phyloP scores from a whole-genome alignment of 2,113 vertebrate species.

The Gymnogyps californianus region DNA sequence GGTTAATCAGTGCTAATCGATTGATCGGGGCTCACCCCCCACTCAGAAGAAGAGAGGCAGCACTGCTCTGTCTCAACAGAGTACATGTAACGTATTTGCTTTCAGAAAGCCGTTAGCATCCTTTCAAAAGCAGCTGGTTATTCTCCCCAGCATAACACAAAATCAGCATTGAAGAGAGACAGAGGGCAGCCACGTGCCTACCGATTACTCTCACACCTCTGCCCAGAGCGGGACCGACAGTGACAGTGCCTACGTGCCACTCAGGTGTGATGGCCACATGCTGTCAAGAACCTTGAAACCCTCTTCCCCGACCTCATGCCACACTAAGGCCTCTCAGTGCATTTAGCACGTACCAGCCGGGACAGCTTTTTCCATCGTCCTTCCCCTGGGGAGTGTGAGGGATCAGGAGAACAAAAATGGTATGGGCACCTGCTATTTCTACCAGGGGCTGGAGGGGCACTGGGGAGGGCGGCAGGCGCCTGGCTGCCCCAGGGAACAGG shows the following conservation, averaged over 20 bases:
- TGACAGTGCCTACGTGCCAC: not conserved
- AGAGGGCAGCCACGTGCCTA: rapidly evolving
- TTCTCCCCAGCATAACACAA: not conserved
- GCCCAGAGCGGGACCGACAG: not conserved
- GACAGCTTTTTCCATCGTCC: not conserved
- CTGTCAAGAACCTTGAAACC: not conserved
- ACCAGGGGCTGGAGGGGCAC: not conserved
- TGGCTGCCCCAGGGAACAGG: rapidly evolving
- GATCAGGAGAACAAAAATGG: not conserved
- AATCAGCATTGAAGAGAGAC: not conserved
- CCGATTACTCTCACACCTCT: not conserved
- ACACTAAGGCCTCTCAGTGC: rapidly evolving
- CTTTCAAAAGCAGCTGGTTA: not conserved
- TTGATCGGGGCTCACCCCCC: not conserved
- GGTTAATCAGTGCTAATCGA: not conserved
- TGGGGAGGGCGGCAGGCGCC: not conserved
- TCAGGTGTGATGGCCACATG: not conserved
- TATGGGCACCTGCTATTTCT: not conserved
- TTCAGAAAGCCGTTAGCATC: not conserved
- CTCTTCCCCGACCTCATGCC: rapidly evolving
- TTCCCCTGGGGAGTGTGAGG: not conserved
- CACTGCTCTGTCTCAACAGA: not conserved
- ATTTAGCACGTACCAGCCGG: rapidly evolving
- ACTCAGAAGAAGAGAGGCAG: not conserved
- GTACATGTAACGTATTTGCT: not conserved